Evolutionary conservation across 2,113 vertebrate genomes (phyloP), one percentile per base, ranked within the genome.

Genomic region (Hylia prasina): DNA sequence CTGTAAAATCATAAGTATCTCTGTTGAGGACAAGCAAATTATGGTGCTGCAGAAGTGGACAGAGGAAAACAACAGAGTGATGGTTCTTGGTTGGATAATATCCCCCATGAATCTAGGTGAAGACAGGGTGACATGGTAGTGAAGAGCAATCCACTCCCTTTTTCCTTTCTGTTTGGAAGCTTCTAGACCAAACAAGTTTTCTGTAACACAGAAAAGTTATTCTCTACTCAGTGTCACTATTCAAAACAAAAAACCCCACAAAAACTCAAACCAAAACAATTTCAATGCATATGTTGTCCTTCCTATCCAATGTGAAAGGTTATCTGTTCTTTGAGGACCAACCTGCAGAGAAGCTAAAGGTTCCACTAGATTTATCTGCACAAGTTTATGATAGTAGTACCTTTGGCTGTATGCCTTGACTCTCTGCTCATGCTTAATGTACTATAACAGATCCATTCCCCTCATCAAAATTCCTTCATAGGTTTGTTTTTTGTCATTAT

Each of bases 261-360:
- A 48, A 15, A 51, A 42, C 10, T 1, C 3, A 9, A 27, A 30
- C 0, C 1, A 27, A 31, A 14, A 27, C 17, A 28, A 60, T 60
- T 20, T 53, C 13, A 53, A 18, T 50, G 30, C 2, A 2, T 51
- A n/a, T 28, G 8, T 27, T 85, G 6, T 53, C 10, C 13, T 85
- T 71, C 23, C 23, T 64, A 73, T n/a, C 15, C 15, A 35, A 20
- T 45, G 6, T 57, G 54, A 75, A 88, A 76, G 3, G 13, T 53
- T 85, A 57, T 45, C 18, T 82, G 23, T 40, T 69, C 58, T 60
- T 53, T 35, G 28, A 64, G 37, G 30, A 91, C 9, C 2, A 72
- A 94, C 64, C 13, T 56, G 16, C 16, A 76, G 69, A 73, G 71
- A 86, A 77, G 23, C 2, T 61, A 66, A 75, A 77, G 13, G 2